Evolutionary conservation across 2,113 vertebrate species (phyloP).

Genomic region (Rhinoderma darwinii): DNA sequence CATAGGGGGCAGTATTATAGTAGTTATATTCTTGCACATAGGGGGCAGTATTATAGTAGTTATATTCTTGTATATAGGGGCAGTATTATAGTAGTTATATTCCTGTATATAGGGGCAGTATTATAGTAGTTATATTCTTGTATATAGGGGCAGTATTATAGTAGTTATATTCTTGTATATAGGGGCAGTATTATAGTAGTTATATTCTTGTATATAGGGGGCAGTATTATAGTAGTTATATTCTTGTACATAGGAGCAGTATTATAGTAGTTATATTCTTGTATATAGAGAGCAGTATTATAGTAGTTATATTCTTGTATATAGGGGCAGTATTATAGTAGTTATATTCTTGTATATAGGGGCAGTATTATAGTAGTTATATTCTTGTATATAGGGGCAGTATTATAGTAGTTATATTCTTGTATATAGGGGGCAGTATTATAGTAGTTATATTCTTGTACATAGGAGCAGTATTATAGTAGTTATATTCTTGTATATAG

Average conservation of each 20-base stretch:
- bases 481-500: neutral
- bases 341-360: too few species aligned
- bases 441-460: neutral
- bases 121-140: neutral
- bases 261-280: too few species aligned
- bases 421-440: neutral
- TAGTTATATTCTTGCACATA: conserved; percentile 5
- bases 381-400: neutral
- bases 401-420: neutral
- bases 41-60: too few species aligned
- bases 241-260: conserved; percentile 6
- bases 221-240: conserved; percentile 6
- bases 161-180: neutral
- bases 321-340: conserved; percentile 2
- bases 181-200: neutral
- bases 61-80: too few species aligned
- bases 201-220: neutral
- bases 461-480: conserved; percentile 9
- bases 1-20: neutral
- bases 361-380: conserved; percentile 21
- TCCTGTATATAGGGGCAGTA: neutral
- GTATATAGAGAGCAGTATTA: neutral
- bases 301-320: neutral
- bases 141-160: neutral
- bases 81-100: conserved; percentile 1